A percentile compares a stretch with the other conserved stretches of the same genome.
These are phyloP conservation scores for Cybosia mesomella DNA, from an alignment of 2,888 invertebrate genomes.

Conservation along the genomic window DNA sequence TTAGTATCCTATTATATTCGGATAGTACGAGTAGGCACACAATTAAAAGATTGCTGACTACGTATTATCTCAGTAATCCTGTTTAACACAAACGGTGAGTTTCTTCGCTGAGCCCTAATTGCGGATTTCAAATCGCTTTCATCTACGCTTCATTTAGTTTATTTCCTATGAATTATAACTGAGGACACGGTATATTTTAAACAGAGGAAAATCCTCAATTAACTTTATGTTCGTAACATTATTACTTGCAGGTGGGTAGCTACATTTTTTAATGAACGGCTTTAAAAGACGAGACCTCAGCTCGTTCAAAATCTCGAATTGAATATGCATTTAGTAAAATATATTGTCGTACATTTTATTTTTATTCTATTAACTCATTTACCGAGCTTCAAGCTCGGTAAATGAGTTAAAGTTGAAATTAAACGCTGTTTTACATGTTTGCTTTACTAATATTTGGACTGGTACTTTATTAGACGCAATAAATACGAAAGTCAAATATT, in stretches of 20 bases:
- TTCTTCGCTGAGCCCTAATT: conserved; percentile 50
- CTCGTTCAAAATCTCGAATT: conserved; percentile 6
- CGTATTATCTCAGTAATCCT: conserved; percentile 56
- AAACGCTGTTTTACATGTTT: neutral
- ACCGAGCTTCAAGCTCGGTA: neutral
- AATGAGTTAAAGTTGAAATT: too few species aligned
- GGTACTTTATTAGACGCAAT: too few species aligned
- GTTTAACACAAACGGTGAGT: conserved; percentile 51
- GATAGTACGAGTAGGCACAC: conserved; percentile 50
- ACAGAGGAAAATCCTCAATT: conserved; percentile 21
- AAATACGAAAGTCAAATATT: too few species aligned
- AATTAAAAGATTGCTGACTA: conserved; percentile 59
- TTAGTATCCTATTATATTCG: conserved; percentile 52
- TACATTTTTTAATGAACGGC: conserved; percentile 22
- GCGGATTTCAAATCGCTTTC: conserved; percentile 55
- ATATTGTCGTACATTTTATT: neutral
- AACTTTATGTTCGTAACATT: conserved; percentile 19
- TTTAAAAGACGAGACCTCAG: conserved; percentile 13
- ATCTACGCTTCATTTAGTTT: conserved; percentile 53
- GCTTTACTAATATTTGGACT: neutral
- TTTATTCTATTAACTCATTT: neutral
- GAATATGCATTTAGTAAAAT: neutral
- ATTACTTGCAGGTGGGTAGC: conserved; percentile 20
- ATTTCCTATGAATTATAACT: conserved; percentile 48
- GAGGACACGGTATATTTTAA: conserved; percentile 29